Percentiles rank a stretch among this genome's conserved stretches.
Evolutionary conservation across 2,888 invertebrate genomes (phyloP).

Genomic region (Charanyca ferruginea): DNA sequence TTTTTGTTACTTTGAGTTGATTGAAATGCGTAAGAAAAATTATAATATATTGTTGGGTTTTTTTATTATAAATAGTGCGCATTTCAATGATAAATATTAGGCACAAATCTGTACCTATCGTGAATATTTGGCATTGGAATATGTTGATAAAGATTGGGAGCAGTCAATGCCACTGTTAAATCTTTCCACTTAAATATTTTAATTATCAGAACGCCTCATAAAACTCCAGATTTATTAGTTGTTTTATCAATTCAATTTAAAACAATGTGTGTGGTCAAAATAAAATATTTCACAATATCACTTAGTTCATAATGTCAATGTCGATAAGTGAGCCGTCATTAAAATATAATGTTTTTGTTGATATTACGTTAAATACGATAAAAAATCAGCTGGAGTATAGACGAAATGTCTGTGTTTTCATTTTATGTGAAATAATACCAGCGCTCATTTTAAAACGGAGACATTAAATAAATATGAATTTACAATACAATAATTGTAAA

Average conservation of each 20-base stretch:
- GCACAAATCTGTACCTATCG: background rate
- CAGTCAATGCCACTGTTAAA: constrained; percentile 17
- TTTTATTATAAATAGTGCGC: background rate
- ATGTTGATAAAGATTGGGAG: constrained; percentile 19
- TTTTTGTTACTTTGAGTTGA: background rate
- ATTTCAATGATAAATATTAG: constrained; percentile 15
- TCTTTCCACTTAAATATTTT: constrained; percentile 29
- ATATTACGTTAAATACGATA: constrained; percentile 46
- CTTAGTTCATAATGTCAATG: constrained; percentile 58
- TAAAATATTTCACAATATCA: constrained; percentile 48
- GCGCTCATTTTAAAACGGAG: constrained; percentile 16
- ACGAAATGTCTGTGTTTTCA: constrained; percentile 49
- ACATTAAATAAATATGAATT: constrained; percentile 11
- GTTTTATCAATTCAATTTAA: constrained; percentile 59
- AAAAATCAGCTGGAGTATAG: constrained; percentile 44
- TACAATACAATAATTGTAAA: no score
- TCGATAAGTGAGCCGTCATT: constrained; percentile 51
- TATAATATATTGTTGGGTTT: background rate
- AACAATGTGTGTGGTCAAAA: constrained; percentile 61
- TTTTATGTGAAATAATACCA: constrained; percentile 35
- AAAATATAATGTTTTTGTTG: constrained; percentile 41
- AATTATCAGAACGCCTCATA: constrained; percentile 40
- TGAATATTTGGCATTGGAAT: constrained; percentile 29
- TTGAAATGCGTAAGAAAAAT: background rate
- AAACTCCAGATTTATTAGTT: constrained; percentile 48